Evolutionary conservation across 64 coral and sea anemone species (phyloP), one percentile per base, ranked within the genome.

Genomic region (Porites australiensis): DNA sequence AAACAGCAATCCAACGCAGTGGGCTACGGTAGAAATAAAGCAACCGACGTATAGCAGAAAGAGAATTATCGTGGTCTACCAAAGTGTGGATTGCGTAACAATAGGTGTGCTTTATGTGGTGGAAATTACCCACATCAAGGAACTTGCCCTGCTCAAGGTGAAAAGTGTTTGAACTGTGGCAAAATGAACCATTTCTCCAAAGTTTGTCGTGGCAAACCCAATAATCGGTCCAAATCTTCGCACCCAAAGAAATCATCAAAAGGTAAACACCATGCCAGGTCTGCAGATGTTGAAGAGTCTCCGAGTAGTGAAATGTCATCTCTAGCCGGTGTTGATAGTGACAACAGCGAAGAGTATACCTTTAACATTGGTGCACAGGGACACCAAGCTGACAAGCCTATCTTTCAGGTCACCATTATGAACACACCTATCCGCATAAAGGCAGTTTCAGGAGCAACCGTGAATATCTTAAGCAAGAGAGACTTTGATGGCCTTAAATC

Each of bases 381-480:
- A 82, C 81, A 37, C n/a, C 91, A 79, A 72, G 5, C 87, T 47
- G 82, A 11, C 89, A 85, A 72, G 70, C 50, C 50, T 94, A 79
- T 74, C 58, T 71, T 87, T 87, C 49, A 77, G 68, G 53, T 94
- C 69, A 84, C 14, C 75, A 77, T 54, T 52, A 59, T 54, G 37
- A 47, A 93, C 75, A 77, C 71, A 87, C 4, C 48, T 45, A 77
- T 83, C 83, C n/a, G 67, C 75, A 93, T 93, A 55, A 85, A 89
- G 71, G 71, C 70, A 16, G 93, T 89, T 83, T 89, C 93, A 5
- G 92, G 92, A 6, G 85, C 92, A 70, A 94, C 92, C 48, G 92
- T 94, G 27, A 94, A 86, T 55, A 95, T 95, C 64, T 37, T 23
- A 53, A 86, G 82, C 37, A 86, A 86, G 10, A 50, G 18, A 18